These are phyloP conservation scores for Ispidina picta DNA, from an alignment of 2,797 vertebrate species.

Conservation along the genomic window DNA sequence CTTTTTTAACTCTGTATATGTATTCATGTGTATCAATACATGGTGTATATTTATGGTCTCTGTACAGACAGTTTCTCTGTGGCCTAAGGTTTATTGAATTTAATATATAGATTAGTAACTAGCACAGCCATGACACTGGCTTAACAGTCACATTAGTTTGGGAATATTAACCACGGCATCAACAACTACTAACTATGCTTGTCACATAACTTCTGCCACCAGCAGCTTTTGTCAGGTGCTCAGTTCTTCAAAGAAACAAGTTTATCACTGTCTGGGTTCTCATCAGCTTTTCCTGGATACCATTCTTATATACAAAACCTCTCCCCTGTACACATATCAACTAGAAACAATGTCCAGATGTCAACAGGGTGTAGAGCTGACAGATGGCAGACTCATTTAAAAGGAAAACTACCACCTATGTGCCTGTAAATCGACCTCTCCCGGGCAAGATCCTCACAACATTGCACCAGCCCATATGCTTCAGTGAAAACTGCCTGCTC, in stretches of 20 bases:
- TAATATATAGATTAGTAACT: background rate
- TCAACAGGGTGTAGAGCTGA: background rate
- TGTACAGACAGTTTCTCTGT: background rate
- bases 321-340: background rate
- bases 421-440: background rate
- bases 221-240: background rate
- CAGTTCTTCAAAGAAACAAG: background rate
- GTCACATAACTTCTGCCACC: background rate
- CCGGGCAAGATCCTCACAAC: background rate
- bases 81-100: background rate
- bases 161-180: background rate
- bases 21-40: background rate
- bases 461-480: background rate
- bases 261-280: background rate
- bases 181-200: background rate
- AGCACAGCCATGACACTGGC: background rate
- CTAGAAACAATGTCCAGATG: background rate
- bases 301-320: background rate
- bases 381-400: constrained; percentile 21
- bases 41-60: background rate
- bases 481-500: background rate
- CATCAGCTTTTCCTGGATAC: background rate
- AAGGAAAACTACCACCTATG: constrained; percentile 3
- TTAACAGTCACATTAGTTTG: background rate
- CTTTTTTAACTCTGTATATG: background rate